Percentiles rank a stretch among this genome's conserved stretches.
Conservation (phyloP, 2,888 invertebrate genomes). For the Aelia acuminata region DNA sequence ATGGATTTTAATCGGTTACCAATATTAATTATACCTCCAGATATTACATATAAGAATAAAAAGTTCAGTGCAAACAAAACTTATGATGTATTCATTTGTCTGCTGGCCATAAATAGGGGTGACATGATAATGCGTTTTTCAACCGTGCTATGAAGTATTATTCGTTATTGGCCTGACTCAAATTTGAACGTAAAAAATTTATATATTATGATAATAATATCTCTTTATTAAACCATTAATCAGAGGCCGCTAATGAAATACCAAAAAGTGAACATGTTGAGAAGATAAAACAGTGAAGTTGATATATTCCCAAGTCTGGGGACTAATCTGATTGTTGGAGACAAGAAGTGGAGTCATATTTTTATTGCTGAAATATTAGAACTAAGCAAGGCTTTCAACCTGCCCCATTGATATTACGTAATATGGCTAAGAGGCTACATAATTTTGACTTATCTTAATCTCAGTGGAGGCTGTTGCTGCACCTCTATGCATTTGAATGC, state of each 20-base stretch:
- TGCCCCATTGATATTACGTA: slow-evolving; percentile 47
- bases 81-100: not conserved
- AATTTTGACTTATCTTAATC: slow-evolving; percentile 49
- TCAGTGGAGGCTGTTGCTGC: slow-evolving; percentile 31
- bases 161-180: not conserved
- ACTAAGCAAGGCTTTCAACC: slow-evolving; percentile 46
- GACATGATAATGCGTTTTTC: not conserved
- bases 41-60: too few species aligned
- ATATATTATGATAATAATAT: not conserved
- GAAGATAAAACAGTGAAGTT: not conserved
- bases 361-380: slow-evolving; percentile 49
- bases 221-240: not conserved
- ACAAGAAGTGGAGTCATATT: slow-evolving; percentile 43
- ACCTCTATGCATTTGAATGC: slow-evolving; percentile 44
- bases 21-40: too few species aligned
- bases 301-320: not conserved
- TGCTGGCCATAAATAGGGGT: not conserved
- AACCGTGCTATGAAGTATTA: not conserved
- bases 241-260: not conserved
- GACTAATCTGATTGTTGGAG: slow-evolving; percentile 20
- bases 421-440: slow-evolving; percentile 43
- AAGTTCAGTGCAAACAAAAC: too few species aligned
- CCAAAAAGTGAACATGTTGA: not conserved
- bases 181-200: not conserved
- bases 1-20: too few species aligned